Evolutionary conservation across 92 coral and sea anemone species (phyloP), one percentile per base, ranked within the genome.

Genomic region (Epizoanthus scotinus): DNA sequence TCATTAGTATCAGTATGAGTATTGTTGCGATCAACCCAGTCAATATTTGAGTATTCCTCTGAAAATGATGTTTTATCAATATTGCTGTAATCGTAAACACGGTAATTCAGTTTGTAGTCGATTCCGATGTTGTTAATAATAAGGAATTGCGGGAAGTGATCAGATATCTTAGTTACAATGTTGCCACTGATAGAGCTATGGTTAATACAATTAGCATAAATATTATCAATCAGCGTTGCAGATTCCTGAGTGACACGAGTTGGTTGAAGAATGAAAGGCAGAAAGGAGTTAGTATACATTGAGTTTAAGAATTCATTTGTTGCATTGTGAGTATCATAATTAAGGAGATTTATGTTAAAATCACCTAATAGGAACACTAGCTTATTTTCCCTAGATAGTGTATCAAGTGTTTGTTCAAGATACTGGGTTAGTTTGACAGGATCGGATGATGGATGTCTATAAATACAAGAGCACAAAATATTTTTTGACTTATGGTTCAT

Each of bases 121-220:
- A 84, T 84, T 73, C 77, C 65, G 17, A 64, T 12, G 49, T 84
- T 82, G 26, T 74, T 73, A 24, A 83, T 63, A 22, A 83, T 38
- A 40, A 84, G 74, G 63, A 84, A 84, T 65, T 74, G 87, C 14
- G 83, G 74, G 29, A 84, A 84, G 47, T 84, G 82, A 52, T 84
- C 87, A 50, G 87, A 63, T 21, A 75, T 38, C 26, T 62, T 84
- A 63, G 75, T 63, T 49, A 84, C 74, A 75, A 84, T 84, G 64
- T 84, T 84, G 53, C 87, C 87, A 73, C 87, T 84, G 29, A 49
- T 27, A 27, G 82, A 49, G 42, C 25, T 21, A 38, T 82, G 28
- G 56, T 59, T 47, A 59, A 82, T 56, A 36, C 83, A 22, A 72
- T 72, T 82, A 21, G 82, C 71, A 71, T 72, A 72, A 26, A 82